Evolutionary conservation across 2,888 invertebrate genomes (phyloP).

Genomic region (Melinaea marsaeus): DNA sequence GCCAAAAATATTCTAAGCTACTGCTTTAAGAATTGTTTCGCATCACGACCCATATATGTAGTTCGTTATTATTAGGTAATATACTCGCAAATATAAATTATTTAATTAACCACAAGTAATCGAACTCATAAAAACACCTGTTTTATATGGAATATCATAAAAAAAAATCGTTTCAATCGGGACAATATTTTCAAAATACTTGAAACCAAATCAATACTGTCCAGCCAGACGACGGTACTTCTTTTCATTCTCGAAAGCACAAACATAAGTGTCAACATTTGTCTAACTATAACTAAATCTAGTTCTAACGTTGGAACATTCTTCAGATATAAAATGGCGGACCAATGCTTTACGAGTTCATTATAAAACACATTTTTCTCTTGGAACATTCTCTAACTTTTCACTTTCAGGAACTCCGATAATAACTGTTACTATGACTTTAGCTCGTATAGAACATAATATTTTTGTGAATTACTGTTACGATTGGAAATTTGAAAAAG

Average conservation of each 20-base stretch:
- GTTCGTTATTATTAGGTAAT: too few relatives aligned
- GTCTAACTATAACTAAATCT: conserved; percentile 14
- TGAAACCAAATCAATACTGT: not conserved
- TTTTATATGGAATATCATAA: not conserved
- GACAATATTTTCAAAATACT: not conserved
- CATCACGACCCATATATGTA: too few relatives aligned
- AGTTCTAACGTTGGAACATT: conserved; percentile 10
- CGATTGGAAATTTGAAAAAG: not conserved
- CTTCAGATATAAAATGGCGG: conserved; percentile 14
- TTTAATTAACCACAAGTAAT: too few relatives aligned
- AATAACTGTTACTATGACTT: conserved; percentile 5
- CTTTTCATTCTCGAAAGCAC: conserved; percentile 8
- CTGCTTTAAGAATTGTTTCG: too few relatives aligned
- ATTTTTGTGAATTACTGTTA: not conserved
- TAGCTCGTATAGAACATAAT: not conserved
- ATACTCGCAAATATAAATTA: too few relatives aligned
- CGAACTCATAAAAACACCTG: not conserved
- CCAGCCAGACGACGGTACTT: not conserved
- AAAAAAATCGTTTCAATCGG: not conserved
- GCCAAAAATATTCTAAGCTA: too few relatives aligned
- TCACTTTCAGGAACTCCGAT: conserved; percentile 4
- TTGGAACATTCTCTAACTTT: conserved; percentile 12
- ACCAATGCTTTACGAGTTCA: conserved; percentile 13
- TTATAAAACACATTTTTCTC: conserved; percentile 16
- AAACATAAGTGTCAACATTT: conserved; percentile 17